phyloP scores from a whole-genome alignment of 2,888 invertebrate genomes.

The Suillia variegata region DNA sequence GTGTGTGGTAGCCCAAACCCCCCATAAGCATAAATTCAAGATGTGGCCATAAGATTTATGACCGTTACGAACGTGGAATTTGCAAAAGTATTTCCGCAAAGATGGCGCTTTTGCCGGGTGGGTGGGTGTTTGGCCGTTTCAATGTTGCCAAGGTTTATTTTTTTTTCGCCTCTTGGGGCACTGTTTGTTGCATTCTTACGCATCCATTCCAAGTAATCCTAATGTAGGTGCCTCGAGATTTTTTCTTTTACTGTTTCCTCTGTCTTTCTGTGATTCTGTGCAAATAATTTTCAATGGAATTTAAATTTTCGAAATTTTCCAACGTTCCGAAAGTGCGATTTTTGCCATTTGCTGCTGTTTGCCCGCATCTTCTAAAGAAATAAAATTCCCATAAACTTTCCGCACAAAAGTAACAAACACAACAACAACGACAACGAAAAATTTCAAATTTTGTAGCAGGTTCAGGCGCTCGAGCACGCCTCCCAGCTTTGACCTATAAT shows the following conservation, averaged over 20 bases:
- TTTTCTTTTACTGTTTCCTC: no score
- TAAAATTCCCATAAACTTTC: slow-evolving; percentile 8
- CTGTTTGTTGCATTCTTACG: not conserved
- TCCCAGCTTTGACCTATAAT: not conserved
- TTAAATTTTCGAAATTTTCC: slow-evolving; percentile 10
- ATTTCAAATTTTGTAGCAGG: not conserved
- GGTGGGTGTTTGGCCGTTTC: not conserved
- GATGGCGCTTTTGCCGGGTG: slow-evolving; percentile 1
- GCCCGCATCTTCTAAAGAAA: not conserved
- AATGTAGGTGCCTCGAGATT: not conserved
- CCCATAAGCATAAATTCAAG: slow-evolving; percentile 55
- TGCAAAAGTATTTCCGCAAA: slow-evolving; percentile 25
- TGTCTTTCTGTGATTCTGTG: not conserved
- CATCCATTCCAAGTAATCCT: not conserved
- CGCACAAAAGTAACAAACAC: not conserved
- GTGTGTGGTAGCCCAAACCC: no score
- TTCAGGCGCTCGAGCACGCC: not conserved
- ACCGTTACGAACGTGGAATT: slow-evolving; percentile 57
- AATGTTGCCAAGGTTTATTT: not conserved
- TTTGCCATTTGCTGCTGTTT: not conserved
- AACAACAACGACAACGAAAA: no score
- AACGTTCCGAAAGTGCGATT: not conserved
- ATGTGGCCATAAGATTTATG: slow-evolving; percentile 59
- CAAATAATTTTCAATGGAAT: slow-evolving; percentile 9
- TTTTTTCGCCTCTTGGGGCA: not conserved